These are phyloP conservation scores for Drosophila austrosaltans DNA, from an alignment of 2,888 invertebrate genomes.

Conservation along the genomic window DNA sequence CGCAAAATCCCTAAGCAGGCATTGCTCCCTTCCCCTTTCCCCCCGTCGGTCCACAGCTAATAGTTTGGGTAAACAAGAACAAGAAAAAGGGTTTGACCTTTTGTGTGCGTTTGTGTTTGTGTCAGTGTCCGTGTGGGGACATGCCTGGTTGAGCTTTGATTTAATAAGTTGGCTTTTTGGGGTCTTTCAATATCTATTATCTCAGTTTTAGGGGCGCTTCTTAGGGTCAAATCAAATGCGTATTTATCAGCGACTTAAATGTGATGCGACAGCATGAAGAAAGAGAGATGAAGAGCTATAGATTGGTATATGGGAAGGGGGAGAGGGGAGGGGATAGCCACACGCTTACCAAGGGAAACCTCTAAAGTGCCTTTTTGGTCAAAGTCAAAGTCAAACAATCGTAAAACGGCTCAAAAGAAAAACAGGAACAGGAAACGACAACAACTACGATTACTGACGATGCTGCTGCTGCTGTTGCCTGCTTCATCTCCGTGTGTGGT, in stretches of 20 bases:
- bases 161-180: conserved; percentile 60
- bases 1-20: conserved; percentile 39
- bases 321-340: conserved; percentile 33
- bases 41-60: conserved; percentile 41
- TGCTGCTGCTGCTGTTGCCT: conserved; percentile 15
- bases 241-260: conserved; percentile 71
- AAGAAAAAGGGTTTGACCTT: conserved; percentile 32
- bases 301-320: background rate
- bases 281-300: conserved; percentile 2
- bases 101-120: background rate
- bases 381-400: conserved; percentile 66
- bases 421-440: conserved; percentile 78
- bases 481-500: conserved; percentile 59
- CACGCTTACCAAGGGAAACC: conserved; percentile 26
- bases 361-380: conserved; percentile 71
- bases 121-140: conserved; percentile 14
- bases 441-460: conserved; percentile 32
- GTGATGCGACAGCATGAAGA: conserved; percentile 49
- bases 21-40: conserved; percentile 12
- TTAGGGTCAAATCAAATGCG: conserved; percentile 63
- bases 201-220: conserved; percentile 40
- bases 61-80: conserved; percentile 73
- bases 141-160: conserved; percentile 64
- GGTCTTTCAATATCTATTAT: conserved; percentile 66
- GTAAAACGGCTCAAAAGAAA: conserved; percentile 66